A percentile compares a stretch with the other conserved stretches of the same genome.
Conservation (phyloP, 2,888 invertebrate genomes). For the Xiphydria camelus region DNA sequence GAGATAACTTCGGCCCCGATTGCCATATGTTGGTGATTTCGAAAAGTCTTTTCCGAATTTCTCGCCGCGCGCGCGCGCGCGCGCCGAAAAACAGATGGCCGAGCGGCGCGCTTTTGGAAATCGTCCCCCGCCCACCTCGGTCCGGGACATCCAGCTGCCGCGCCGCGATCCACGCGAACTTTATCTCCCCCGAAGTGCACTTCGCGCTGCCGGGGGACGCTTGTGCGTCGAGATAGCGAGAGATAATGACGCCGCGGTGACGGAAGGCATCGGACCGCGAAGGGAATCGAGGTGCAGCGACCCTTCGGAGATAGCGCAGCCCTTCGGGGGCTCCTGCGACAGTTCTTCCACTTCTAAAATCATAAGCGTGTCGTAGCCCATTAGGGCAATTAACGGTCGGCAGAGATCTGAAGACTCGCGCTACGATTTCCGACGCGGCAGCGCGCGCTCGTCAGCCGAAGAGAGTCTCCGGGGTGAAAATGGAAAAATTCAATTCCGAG, state of each 20-base stretch:
- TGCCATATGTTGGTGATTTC: slow-evolving; percentile 47
- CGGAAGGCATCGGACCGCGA: no score
- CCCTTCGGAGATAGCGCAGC: no score
- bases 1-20: slow-evolving; percentile 30
- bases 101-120: slow-evolving; percentile 21
- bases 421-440: background rate
- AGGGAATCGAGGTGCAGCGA: no score
- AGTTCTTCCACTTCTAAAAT: slow-evolving; percentile 33
- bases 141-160: background rate
- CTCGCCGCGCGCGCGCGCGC: no score
- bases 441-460: no score
- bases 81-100: slow-evolving; percentile 43
- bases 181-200: no score
- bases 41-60: slow-evolving; percentile 45
- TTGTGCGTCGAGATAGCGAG: no score
- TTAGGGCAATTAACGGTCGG: slow-evolving; percentile 48
- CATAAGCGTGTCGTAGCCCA: slow-evolving; percentile 42
- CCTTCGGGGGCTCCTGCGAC: no score
- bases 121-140: background rate
- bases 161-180: no score
- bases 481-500: background rate
- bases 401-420: slow-evolving; percentile 30
- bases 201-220: no score
- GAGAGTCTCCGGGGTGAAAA: no score
- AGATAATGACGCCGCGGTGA: no score